Base-by-base conservation (phyloP, 2,888 invertebrate species). In the Trisateles emortualis region DNA sequence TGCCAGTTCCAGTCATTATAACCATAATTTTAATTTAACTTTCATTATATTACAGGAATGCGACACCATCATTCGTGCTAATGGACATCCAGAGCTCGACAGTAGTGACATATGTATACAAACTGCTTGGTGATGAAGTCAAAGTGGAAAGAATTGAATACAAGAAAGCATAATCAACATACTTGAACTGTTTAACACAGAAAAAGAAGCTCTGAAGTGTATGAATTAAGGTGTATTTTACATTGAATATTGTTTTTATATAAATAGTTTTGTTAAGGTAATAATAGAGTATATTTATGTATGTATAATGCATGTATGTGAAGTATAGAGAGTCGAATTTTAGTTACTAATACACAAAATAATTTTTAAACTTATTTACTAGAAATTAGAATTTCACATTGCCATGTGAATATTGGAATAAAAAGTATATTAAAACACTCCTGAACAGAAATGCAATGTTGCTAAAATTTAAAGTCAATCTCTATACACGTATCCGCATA, bases 81-180 rank as follows among this genome's bases (percentile, higher is more conserved):
- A 98, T 99, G 97, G 99, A 99, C 87, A 99, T 99, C 69, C 99
- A 99, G 89, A 98, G 98, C 79, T 96, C 98, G 0, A 98, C 98
- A 1, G 99, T 99, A 14, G 98, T 99, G 8, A 99, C 99, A 0
- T 99, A 99, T 80, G 98, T 99, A 1, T 99, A 99, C 92, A 99
- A 99, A 84, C 94, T 99, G 43, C 96, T 99, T 39, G 98, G 98
- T 2, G 99, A 99, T 75, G 99, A 99, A 85, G 99, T 99, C n/a
- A 99, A 99, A 93, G 99, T 99, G 1, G 99, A 99, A 85, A 95
- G 99, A 86, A 99, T 99, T 78, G 99, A 99, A 88, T 99, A 98
- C 87, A 98, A 98, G 87, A 99, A 99, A 81, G 96, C 95, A 82
- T 96, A 95, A 94, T 70, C 11, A 43, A 33, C 10, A 8, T 3